Conservation (phyloP, 2,888 invertebrate species). For the Nineta flava region DNA sequence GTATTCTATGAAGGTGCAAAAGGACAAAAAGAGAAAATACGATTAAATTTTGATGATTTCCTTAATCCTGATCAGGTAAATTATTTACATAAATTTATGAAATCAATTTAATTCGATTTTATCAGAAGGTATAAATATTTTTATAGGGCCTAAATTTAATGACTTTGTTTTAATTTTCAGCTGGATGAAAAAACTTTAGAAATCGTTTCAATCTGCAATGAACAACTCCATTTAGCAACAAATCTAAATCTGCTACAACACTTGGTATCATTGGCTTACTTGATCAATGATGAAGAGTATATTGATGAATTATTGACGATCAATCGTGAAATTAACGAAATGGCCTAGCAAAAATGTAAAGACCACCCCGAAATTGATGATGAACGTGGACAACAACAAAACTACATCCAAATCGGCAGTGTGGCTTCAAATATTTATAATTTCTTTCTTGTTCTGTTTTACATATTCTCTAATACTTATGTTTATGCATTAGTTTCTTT, state of each 20-base stretch:
- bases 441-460: conserved; percentile 3
- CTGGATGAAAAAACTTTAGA: conserved; percentile 42
- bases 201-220: conserved; percentile 50
- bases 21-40: conserved; percentile 47
- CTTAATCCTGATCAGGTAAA: conserved; percentile 38
- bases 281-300: conserved; percentile 55
- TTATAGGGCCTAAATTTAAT: not conserved
- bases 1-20: conserved; percentile 60
- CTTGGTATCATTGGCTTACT: conserved; percentile 45
- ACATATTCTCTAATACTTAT: conserved; percentile 1
- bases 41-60: conserved; percentile 59
- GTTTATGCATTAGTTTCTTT: not conserved
- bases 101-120: not conserved
- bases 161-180: conserved; percentile 24
- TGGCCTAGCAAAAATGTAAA: conserved; percentile 29
- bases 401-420: not conserved
- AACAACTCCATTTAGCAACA: conserved; percentile 50
- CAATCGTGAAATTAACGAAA: conserved; percentile 62
- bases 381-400: not conserved
- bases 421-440: conserved; percentile 1
- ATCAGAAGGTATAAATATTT: not conserved
- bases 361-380: too few relatives aligned
- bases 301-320: conserved; percentile 61
- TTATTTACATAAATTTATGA: conserved; percentile 2
- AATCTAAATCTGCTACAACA: conserved; percentile 43